phyloP scores from a whole-genome alignment of 37 sponge, comb jelly and placozoan genomes.

The Tethya wilhelma region DNA sequence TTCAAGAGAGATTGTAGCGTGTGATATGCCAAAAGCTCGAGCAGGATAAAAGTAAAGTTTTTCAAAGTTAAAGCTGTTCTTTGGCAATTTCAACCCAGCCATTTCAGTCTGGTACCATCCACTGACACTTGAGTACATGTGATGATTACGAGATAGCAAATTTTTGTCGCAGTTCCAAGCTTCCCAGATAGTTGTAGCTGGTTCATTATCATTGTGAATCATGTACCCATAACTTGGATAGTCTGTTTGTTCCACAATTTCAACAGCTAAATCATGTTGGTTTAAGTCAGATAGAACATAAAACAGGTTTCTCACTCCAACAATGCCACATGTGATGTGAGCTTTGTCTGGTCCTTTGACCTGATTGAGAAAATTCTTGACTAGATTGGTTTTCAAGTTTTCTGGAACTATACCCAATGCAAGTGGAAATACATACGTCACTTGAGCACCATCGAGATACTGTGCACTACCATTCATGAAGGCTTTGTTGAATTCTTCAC shows the following conservation, averaged over 20 bases:
- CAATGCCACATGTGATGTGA: slow-evolving; percentile 67
- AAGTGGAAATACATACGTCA: slow-evolving; percentile 59
- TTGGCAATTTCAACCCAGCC: slow-evolving; percentile 33
- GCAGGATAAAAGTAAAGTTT: slow-evolving; percentile 55
- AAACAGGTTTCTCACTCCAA: slow-evolving; percentile 53
- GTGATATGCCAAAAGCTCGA: slow-evolving; percentile 19
- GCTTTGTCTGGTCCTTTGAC: slow-evolving; percentile 15
- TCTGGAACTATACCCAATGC: slow-evolving; percentile 49
- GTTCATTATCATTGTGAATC: slow-evolving; percentile 60
- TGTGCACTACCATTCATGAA: slow-evolving; percentile 16
- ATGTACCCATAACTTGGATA: slow-evolving; percentile 81
- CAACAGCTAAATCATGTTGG: slow-evolving; percentile 48
- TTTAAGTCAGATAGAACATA: slow-evolving; percentile 30
- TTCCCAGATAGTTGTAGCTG: slow-evolving; percentile 78
- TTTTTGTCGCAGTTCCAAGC: slow-evolving; percentile 61
- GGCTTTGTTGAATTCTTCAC: slow-evolving; percentile 46
- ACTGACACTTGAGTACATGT: slow-evolving; percentile 85
- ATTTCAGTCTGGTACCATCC: slow-evolving; percentile 55
- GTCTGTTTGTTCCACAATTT: slow-evolving; percentile 53
- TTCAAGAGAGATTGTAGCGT: slow-evolving; percentile 33
- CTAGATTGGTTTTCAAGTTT: neutral
- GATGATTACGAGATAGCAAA: slow-evolving; percentile 80
- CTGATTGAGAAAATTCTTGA: slow-evolving; percentile 32
- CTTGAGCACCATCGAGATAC: slow-evolving; percentile 55
- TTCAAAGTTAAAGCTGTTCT: slow-evolving; percentile 38